Percentiles rank a stretch among this genome's conserved stretches.
These are phyloP conservation scores for Lepidocyrtinus sp. DNA, from an alignment of 2,888 invertebrate genomes.

Conservation along the genomic window DNA sequence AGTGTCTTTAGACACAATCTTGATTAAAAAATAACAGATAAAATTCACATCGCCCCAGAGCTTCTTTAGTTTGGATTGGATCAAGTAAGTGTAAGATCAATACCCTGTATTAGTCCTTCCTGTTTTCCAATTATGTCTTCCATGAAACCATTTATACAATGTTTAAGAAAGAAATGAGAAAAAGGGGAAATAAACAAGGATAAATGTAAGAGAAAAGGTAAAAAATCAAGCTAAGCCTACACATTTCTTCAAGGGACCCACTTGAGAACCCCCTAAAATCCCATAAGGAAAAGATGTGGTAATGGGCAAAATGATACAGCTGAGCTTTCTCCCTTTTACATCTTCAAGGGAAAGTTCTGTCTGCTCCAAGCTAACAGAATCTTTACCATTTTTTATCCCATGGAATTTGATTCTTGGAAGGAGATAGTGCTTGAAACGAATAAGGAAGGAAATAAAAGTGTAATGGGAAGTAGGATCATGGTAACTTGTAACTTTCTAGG, in stretches of 20 bases:
- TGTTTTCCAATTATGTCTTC: no score
- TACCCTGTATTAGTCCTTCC: no score
- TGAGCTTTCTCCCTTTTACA: slow-evolving; percentile 18
- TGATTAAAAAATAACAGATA: no score
- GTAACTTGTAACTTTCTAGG: slow-evolving; percentile 6
- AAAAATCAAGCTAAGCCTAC: not conserved
- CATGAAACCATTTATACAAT: not conserved
- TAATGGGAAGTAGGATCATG: not conserved
- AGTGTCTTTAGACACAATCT: no score
- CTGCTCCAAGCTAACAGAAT: no score
- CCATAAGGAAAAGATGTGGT: slow-evolving; percentile 28
- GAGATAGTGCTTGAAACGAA: not conserved
- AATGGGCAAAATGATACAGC: slow-evolving; percentile 42
- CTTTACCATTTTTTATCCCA: no score
- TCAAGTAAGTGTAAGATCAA: no score
- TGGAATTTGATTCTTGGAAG: not conserved
- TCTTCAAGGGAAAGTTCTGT: no score
- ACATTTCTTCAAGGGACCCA: not conserved
- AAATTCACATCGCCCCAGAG: no score
- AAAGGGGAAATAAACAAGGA: not conserved
- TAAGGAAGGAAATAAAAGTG: not conserved
- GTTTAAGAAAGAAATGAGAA: not conserved
- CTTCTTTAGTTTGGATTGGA: no score
- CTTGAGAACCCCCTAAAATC: slow-evolving; percentile 12
- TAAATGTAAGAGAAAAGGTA: slow-evolving; percentile 10